Evolutionary conservation across 2,888 invertebrate species (phyloP).

Genomic region (Aleiodes testaceus): DNA sequence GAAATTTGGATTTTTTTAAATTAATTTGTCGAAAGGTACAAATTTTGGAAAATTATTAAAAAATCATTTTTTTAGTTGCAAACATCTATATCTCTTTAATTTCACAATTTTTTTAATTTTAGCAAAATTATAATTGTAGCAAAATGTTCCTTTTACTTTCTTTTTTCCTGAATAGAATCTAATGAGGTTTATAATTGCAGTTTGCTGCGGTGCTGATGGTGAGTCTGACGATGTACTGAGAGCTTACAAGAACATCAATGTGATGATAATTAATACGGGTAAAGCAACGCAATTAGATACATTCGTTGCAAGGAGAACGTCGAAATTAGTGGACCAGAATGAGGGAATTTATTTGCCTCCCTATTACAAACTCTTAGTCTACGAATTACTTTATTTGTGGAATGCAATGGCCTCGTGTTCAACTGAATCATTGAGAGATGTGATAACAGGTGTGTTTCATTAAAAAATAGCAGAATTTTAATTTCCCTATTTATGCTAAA

Average conservation of each 20-base stretch:
- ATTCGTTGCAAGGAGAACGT: constrained; percentile 66
- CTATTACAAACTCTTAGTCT: constrained; percentile 77
- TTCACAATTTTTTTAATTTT: no score
- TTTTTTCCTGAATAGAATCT: background rate
- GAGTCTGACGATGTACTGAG: constrained; percentile 68
- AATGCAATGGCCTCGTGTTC: constrained; percentile 78
- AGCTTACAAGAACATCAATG: constrained; percentile 67
- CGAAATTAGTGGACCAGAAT: constrained; percentile 61
- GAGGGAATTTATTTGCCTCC: constrained; percentile 56
- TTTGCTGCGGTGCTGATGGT: constrained; percentile 74
- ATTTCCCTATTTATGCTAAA: no score
- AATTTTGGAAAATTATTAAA: no score
- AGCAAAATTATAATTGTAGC: no score
- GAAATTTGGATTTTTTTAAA: no score
- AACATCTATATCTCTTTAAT: no score
- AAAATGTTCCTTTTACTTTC: background rate
- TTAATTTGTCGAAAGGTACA: no score
- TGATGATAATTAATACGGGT: constrained; percentile 42
- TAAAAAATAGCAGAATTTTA: background rate
- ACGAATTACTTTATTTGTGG: constrained; percentile 82
- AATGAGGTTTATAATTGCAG: constrained; percentile 59
- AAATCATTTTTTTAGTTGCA: no score
- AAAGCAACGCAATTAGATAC: constrained; percentile 67
- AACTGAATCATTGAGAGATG: constrained; percentile 66
- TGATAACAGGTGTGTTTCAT: constrained; percentile 71